These are phyloP conservation scores for Laothoe populi DNA, from an alignment of 2,888 invertebrate genomes.

Conservation along the genomic window DNA sequence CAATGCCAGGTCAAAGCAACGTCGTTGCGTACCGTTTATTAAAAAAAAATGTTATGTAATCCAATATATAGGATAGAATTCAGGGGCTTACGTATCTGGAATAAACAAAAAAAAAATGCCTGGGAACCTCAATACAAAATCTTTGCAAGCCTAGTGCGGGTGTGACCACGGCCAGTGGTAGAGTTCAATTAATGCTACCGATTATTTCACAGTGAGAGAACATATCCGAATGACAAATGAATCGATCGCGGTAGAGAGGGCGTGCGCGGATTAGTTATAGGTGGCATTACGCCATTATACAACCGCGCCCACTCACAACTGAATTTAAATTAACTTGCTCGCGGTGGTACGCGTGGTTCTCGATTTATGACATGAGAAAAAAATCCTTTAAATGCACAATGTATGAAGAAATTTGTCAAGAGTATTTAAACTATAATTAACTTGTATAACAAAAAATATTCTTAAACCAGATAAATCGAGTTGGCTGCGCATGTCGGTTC, in stretches of 20 bases:
- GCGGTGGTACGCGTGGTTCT: conserved; percentile 44
- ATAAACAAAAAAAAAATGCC: not conserved
- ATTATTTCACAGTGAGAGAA: conserved; percentile 25
- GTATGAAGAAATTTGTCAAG: too few relatives aligned
- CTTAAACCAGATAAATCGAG: too few relatives aligned
- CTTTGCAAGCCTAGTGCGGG: not conserved
- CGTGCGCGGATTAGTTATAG: conserved; percentile 71
- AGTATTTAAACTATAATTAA: too few relatives aligned
- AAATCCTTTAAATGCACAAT: too few relatives aligned
- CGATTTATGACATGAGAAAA: too few relatives aligned
- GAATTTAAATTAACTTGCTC: conserved; percentile 63
- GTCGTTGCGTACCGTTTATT: too few relatives aligned
- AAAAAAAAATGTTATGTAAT: too few relatives aligned
- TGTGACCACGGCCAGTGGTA: not conserved
- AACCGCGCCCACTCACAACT: conserved; percentile 63
- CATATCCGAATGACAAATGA: conserved; percentile 63
- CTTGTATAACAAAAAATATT: too few relatives aligned
- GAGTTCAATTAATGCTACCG: conserved; percentile 19
- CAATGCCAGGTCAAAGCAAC: too few relatives aligned
- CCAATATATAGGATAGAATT: too few relatives aligned
- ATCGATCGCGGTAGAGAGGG: conserved; percentile 52
- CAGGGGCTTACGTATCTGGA: not conserved
- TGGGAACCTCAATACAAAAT: not conserved
- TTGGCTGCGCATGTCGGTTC: too few relatives aligned
- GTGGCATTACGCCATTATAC: conserved; percentile 68